Percentiles rank a stretch among this genome's conserved stretches.
Evolutionary conservation across 2,888 invertebrate species (phyloP).

Genomic region (Euproctis similis): DNA sequence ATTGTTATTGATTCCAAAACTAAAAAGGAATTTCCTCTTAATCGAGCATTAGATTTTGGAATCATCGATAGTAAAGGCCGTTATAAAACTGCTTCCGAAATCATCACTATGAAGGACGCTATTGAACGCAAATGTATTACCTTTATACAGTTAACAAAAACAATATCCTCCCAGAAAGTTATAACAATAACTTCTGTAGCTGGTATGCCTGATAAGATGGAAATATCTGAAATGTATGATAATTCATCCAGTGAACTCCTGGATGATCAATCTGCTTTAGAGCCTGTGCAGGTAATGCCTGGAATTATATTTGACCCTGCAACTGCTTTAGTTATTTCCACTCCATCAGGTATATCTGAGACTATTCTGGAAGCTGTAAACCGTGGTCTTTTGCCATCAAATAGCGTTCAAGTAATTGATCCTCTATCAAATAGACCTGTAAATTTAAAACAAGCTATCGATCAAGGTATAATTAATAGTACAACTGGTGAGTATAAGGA

Average conservation of each 20-base stretch:
- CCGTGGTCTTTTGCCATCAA: conserved; percentile 82
- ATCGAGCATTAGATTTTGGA: conserved; percentile 84
- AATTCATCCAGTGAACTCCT: conserved; percentile 21
- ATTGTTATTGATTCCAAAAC: conserved; percentile 86
- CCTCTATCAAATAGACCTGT: conserved; percentile 81
- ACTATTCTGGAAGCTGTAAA: conserved; percentile 85
- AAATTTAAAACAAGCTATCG: conserved; percentile 83
- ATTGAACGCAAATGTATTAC: conserved; percentile 80
- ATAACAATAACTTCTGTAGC: conserved; percentile 83
- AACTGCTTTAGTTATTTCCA: conserved; percentile 83
- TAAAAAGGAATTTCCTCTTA: conserved; percentile 80
- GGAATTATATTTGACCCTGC: conserved; percentile 87
- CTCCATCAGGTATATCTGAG: conserved; percentile 81
- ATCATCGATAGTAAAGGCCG: conserved; percentile 87
- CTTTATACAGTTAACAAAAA: conserved; percentile 70
- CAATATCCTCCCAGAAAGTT: conserved; percentile 73
- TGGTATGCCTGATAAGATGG: conserved; percentile 83
- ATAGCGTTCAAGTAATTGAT: conserved; percentile 81
- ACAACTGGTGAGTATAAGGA: conserved; percentile 81
- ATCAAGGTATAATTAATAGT: conserved; percentile 83
- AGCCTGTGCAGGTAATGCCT: conserved; percentile 83
- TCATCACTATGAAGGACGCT: conserved; percentile 84
- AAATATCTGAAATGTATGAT: conserved; percentile 75
- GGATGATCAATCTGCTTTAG: conserved; percentile 66
- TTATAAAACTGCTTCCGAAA: conserved; percentile 74